Conservation (phyloP, 2,888 invertebrate genomes). For the Myopa tessellatipennis region DNA sequence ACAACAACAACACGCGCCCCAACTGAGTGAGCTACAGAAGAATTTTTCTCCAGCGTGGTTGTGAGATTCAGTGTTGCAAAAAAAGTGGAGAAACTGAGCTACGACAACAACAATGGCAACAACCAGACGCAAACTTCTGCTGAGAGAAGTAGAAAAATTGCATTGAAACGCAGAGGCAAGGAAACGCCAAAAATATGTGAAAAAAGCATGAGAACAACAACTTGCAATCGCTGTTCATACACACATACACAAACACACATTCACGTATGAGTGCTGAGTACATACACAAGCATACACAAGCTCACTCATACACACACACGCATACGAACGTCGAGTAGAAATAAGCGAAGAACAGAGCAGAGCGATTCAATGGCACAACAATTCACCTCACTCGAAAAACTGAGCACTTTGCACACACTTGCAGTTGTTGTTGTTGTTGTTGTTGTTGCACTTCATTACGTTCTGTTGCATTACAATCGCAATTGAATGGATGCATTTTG, state of each 20-base stretch:
- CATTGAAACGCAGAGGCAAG: not conserved
- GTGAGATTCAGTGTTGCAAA: not conserved
- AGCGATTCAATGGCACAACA: constrained; percentile 21
- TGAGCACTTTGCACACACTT: constrained; percentile 41
- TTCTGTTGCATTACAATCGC: not conserved
- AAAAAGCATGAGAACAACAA: not conserved
- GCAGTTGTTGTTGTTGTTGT: constrained; percentile 18
- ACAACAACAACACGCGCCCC: not conserved
- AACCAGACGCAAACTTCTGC: constrained; percentile 26
- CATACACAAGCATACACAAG: constrained; percentile 30
- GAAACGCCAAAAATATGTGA: not conserved
- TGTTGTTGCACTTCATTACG: constrained; percentile 21
- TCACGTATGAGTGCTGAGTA: not conserved
- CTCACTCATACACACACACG: constrained; percentile 38
- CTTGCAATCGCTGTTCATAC: constrained; percentile 20
- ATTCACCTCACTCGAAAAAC: constrained; percentile 36
- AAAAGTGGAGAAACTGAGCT: not conserved
- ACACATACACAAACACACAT: constrained; percentile 7
- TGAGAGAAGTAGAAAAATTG: not conserved
- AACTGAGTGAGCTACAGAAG: constrained; percentile 7
- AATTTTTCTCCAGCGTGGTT: constrained; percentile 20
- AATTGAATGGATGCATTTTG: not conserved
- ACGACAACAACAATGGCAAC: constrained; percentile 2
- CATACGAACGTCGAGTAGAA: constrained; percentile 33
- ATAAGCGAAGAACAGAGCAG: constrained; percentile 8